These are phyloP conservation scores for Ammodytes dubius DNA, from an alignment of 2,113 vertebrate genomes.

Conservation along the genomic window DNA sequence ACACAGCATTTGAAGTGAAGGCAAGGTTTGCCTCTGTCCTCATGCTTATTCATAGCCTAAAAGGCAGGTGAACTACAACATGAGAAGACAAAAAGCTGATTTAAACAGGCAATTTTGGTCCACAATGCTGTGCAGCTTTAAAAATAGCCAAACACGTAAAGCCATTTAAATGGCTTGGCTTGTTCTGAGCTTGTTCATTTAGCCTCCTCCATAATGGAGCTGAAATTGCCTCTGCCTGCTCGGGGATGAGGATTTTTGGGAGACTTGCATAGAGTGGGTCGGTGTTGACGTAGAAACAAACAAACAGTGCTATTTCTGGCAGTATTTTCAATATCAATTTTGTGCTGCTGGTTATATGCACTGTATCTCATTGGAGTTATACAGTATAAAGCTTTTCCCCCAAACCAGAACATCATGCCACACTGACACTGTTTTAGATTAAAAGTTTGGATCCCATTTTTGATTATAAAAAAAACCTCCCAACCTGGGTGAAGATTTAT, in stretches of 20 bases:
- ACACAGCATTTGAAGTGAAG: conserved; percentile 10
- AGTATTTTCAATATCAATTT: conserved; percentile 23
- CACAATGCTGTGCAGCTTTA: conserved; percentile 59
- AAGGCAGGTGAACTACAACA: neutral
- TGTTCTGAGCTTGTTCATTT: conserved; percentile 67
- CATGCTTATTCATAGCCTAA: conserved; percentile 4
- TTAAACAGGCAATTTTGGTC: conserved; percentile 42
- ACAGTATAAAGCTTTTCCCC: conserved; percentile 2
- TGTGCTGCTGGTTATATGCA: conserved; percentile 22
- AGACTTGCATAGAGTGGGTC: conserved; percentile 37
- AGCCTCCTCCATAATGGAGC: conserved; percentile 67
- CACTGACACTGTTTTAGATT: neutral
- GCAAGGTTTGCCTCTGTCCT: neutral
- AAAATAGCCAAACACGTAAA: conserved; percentile 63
- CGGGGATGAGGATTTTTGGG: conserved; percentile 59
- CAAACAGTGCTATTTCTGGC: conserved; percentile 43
- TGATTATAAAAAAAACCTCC: neutral
- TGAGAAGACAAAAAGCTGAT: conserved; percentile 42
- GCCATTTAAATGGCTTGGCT: conserved; percentile 59
- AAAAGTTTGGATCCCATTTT: neutral
- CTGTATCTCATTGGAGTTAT: neutral
- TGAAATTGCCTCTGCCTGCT: conserved; percentile 65
- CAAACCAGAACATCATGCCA: neutral
- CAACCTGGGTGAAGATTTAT: no score
- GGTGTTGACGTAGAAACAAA: conserved; percentile 48